Conservation (phyloP, 2,797 vertebrate genomes). For the Notamacropus eugenii region DNA sequence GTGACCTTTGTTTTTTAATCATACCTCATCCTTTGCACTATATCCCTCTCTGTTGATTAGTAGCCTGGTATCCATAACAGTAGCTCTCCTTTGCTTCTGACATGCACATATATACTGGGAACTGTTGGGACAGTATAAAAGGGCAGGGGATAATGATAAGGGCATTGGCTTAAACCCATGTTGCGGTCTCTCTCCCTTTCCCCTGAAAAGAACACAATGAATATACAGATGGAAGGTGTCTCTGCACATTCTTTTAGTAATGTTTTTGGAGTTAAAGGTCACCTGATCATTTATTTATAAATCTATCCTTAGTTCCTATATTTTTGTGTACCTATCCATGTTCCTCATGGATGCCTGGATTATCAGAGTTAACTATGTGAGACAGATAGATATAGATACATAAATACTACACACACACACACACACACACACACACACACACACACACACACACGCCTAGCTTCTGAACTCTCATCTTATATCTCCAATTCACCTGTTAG, state of each 20-base stretch:
- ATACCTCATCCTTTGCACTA: background rate
- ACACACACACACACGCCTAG: background rate
- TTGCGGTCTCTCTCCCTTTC: background rate
- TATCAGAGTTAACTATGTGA: background rate
- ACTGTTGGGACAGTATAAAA: background rate
- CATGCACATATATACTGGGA: background rate
- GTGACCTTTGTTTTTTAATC: background rate
- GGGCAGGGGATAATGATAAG: background rate
- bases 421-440: background rate
- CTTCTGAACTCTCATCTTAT: background rate
- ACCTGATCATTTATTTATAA: background rate
- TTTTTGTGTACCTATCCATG: background rate
- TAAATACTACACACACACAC: background rate
- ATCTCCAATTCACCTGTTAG: background rate
- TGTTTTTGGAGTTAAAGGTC: background rate
- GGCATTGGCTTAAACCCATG: background rate
- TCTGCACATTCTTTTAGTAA: background rate
- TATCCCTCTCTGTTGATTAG: background rate
- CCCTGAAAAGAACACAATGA: background rate
- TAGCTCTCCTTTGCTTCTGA: background rate
- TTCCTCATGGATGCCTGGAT: background rate
- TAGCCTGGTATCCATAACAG: background rate
- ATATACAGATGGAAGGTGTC: background rate
- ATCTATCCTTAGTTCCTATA: background rate
- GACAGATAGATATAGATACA: background rate